Conservation (phyloP, 1,140 invertebrate species). For the Drosophila neocordata region DNA sequence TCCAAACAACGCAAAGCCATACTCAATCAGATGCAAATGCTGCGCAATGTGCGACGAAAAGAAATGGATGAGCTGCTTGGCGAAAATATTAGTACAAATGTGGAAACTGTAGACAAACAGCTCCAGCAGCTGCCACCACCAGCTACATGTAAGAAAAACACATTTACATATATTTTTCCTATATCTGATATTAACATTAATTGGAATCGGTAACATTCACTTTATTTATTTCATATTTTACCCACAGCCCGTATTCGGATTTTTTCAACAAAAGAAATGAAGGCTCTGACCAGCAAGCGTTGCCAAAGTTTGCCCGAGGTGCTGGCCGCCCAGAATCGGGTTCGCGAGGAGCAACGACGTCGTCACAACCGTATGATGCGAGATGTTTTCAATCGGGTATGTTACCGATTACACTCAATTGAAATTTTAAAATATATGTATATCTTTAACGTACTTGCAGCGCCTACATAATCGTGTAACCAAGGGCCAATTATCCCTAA, state of each 20-base stretch:
- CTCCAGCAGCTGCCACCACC: slow-evolving; percentile 67
- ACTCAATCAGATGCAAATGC: slow-evolving; percentile 72
- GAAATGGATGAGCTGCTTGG: slow-evolving; percentile 68
- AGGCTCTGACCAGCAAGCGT: slow-evolving; percentile 71
- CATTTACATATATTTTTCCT: background rate
- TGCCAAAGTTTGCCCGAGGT: slow-evolving; percentile 70
- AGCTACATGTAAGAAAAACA: slow-evolving; percentile 48
- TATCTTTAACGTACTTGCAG: slow-evolving; percentile 28
- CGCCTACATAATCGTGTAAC: slow-evolving; percentile 72
- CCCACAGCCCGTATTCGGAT: slow-evolving; percentile 59
- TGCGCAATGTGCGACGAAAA: slow-evolving; percentile 56
- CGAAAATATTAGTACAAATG: slow-evolving; percentile 41
- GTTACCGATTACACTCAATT: background rate
- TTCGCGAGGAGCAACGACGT: slow-evolving; percentile 58
- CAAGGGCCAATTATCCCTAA: slow-evolving; percentile 66
- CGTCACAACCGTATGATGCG: slow-evolving; percentile 70
- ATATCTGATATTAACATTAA: background rate
- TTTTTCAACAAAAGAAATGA: slow-evolving; percentile 74
- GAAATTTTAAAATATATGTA: background rate
- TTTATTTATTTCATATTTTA: no score
- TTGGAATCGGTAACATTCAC: no score
- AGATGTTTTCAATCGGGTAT: slow-evolving; percentile 75
- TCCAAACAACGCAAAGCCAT: slow-evolving; percentile 76
- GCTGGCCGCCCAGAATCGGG: slow-evolving; percentile 48
- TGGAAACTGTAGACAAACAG: slow-evolving; percentile 58